These are phyloP conservation scores for Brachypteracias leptosomus DNA, from an alignment of 2,113 vertebrate species.

Conservation along the genomic window DNA sequence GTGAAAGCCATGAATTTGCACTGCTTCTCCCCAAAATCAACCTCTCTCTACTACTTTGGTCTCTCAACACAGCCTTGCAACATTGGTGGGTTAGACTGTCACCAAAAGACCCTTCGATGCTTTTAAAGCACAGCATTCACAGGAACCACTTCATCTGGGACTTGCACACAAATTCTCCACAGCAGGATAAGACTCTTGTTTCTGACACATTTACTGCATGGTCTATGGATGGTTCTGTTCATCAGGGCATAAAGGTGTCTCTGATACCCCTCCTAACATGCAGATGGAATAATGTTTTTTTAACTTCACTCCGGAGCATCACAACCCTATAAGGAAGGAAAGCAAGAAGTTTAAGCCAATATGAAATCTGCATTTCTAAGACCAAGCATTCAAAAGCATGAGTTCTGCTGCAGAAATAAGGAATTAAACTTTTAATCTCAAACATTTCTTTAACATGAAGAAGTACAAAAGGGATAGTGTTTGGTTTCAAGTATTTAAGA, in stretches of 20 bases:
- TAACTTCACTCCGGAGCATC: neutral
- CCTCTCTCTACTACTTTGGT: neutral
- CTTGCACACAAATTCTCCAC: neutral
- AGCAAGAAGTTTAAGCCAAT: neutral
- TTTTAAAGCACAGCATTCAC: neutral
- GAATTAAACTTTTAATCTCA: neutral
- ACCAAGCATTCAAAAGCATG: neutral
- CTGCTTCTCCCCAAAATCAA: neutral
- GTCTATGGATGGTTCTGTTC: neutral
- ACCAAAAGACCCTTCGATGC: neutral
- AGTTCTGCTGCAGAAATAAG: neutral
- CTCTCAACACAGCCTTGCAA: neutral
- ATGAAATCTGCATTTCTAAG: neutral
- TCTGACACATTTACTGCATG: neutral
- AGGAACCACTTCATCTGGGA: neutral
- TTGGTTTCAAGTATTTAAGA: neutral
- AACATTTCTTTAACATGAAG: neutral
- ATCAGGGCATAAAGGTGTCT: neutral
- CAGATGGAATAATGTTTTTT: neutral
- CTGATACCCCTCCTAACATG: neutral
- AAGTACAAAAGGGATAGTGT: neutral
- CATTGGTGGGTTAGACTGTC: neutral
- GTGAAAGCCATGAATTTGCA: neutral
- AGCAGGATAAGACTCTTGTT: neutral
- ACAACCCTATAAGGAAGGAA: neutral